phyloP scores from a whole-genome alignment of 2,888 invertebrate genomes.

The Mantis religiosa region DNA sequence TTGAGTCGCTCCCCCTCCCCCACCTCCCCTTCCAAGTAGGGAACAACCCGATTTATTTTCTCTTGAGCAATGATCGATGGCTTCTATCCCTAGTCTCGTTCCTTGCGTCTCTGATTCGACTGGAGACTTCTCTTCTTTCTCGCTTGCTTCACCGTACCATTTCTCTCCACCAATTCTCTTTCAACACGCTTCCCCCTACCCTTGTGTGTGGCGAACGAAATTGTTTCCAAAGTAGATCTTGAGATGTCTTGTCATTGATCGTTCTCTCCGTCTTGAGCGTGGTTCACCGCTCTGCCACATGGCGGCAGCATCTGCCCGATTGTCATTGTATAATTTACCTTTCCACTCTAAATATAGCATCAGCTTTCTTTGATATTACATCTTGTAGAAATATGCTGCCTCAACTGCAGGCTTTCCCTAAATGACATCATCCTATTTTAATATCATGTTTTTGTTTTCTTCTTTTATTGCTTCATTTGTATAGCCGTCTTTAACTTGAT shows the following conservation, averaged over 20 bases:
- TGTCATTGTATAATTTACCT: background rate
- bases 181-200: background rate
- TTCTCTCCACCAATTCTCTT: background rate
- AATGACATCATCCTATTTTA: no score
- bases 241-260: conserved; percentile 29
- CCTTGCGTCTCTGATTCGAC: conserved; percentile 12
- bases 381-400: background rate
- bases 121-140: background rate
- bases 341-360: background rate
- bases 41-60: background rate
- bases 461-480: no score
- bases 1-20: background rate
- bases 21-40: background rate
- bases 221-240: conserved; percentile 31
- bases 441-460: no score
- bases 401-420: background rate
- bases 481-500: no score
- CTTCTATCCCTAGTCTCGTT: background rate
- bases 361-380: background rate
- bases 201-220: conserved; percentile 28
- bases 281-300: background rate
- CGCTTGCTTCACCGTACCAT: background rate
- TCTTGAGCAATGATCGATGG: conserved; percentile 14
- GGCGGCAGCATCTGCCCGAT: conserved; percentile 8
- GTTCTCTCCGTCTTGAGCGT: conserved; percentile 6